A percentile compares a stretch with the other conserved stretches of the same genome.
Evolutionary conservation across 2,797 vertebrate genomes (phyloP).

Genomic region (Myotis vivesi): DNA sequence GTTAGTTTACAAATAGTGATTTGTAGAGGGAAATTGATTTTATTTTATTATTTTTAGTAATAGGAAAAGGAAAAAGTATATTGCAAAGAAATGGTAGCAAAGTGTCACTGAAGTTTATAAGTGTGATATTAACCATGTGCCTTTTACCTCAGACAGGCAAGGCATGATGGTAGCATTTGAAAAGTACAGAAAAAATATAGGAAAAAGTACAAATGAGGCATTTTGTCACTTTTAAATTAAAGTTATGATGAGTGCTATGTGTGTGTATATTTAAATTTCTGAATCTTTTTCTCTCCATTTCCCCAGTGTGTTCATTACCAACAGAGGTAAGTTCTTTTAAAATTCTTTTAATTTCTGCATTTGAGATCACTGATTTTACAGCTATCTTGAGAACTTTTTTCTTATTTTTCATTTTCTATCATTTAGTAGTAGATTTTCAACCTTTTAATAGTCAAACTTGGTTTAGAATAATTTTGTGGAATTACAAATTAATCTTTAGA

Average conservation of each 20-base stretch:
- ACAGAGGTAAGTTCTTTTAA: conserved; percentile 91
- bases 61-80: not conserved
- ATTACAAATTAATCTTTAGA: not conserved
- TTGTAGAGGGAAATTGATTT: not conserved
- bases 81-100: not conserved
- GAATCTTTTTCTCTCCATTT: conserved; percentile 55
- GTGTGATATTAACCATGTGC: not conserved
- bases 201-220: not conserved
- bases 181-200: not conserved
- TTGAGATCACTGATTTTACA: not conserved
- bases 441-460: not conserved
- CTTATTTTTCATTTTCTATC: not conserved
- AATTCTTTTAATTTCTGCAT: not conserved
- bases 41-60: not conserved
- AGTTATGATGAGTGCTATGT: not conserved
- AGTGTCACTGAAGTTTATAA: not conserved
- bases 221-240: not conserved
- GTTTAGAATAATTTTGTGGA: conserved; percentile 11
- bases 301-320: conserved; percentile 95
- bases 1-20: not conserved
- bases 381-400: not conserved
- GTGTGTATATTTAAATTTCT: not conserved
- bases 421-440: conserved; percentile 7
- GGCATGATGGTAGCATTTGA: not conserved
- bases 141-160: not conserved